These are phyloP conservation scores for Zaprionus davidi DNA, from an alignment of 1,140 invertebrate genomes.

Conservation along the genomic window DNA sequence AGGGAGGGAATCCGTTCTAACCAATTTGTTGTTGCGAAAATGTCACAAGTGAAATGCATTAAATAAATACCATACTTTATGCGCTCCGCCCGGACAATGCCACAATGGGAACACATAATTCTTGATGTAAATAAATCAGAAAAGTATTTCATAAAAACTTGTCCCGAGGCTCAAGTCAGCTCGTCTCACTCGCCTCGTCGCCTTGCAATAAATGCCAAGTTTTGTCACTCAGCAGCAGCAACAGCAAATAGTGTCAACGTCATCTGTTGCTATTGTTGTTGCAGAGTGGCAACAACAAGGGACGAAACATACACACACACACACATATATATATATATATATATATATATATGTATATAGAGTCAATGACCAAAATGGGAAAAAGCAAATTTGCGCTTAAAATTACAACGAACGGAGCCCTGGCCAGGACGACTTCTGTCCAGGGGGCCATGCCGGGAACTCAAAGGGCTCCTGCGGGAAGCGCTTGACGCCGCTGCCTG, in stretches of 20 bases:
- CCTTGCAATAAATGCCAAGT: constrained; percentile 57
- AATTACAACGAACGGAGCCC: constrained; percentile 35
- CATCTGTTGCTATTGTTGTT: constrained; percentile 39
- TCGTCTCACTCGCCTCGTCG: constrained; percentile 9
- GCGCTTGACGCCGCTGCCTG: constrained; percentile 26
- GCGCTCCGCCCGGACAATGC: constrained; percentile 7
- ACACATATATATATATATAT: neutral
- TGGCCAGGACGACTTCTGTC: constrained; percentile 8
- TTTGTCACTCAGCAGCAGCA: constrained; percentile 20
- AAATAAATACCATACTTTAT: constrained; percentile 27
- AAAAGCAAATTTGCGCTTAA: constrained; percentile 40
- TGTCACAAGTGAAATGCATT: constrained; percentile 10
- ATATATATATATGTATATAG: neutral
- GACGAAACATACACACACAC: neutral
- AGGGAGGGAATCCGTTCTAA: constrained; percentile 30
- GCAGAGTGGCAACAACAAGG: constrained; percentile 15
- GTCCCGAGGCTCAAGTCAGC: constrained; percentile 14
- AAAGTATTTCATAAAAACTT: constrained; percentile 47
- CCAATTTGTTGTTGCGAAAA: constrained; percentile 44
- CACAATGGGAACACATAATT: constrained; percentile 46
- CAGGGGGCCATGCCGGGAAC: neutral
- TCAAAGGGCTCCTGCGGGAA: constrained; percentile 7
- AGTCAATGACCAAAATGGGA: constrained; percentile 37
- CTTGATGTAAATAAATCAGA: constrained; percentile 66
- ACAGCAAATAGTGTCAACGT: constrained; percentile 44